A percentile compares a stretch with the other conserved stretches of the same genome.
Conservation (phyloP, 92 coral and sea anemone species). For the Epizoanthus scotinus region DNA sequence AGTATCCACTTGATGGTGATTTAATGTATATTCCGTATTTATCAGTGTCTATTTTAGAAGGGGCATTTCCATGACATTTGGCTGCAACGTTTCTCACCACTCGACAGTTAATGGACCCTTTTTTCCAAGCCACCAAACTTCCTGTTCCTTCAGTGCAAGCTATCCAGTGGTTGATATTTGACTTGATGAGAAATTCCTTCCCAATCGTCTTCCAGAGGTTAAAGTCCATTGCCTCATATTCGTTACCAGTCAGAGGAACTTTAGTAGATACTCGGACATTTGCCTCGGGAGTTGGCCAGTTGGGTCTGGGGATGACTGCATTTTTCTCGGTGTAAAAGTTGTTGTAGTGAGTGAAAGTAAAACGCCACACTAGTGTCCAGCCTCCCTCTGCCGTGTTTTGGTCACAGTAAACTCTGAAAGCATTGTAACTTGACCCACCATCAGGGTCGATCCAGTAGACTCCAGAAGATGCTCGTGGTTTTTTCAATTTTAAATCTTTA, state of each 20-base stretch:
- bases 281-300: conserved; percentile 27
- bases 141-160: conserved; percentile 29
- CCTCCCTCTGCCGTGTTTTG: conserved; percentile 23
- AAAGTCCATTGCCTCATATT: conserved; percentile 41
- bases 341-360: conserved; percentile 36
- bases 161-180: conserved; percentile 43
- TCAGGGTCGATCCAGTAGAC: conserved; percentile 18
- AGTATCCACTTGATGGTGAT: not conserved
- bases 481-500: conserved; percentile 8
- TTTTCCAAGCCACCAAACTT: conserved; percentile 31
- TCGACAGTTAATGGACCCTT: conserved; percentile 29
- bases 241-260: conserved; percentile 25
- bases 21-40: not conserved
- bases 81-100: conserved; percentile 33
- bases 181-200: conserved; percentile 37
- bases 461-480: not conserved
- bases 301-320: conserved; percentile 39
- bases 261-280: conserved; percentile 33
- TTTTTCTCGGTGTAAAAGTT: conserved; percentile 2
- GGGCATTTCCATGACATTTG: conserved; percentile 43
- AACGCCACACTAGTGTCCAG: conserved; percentile 47
- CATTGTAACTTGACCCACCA: conserved; percentile 27
- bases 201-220: conserved; percentile 42
- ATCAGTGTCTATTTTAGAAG: not conserved
- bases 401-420: conserved; percentile 40